Evolutionary conservation across 2,888 invertebrate species (phyloP).

Genomic region (Adineta ricciae): DNA sequence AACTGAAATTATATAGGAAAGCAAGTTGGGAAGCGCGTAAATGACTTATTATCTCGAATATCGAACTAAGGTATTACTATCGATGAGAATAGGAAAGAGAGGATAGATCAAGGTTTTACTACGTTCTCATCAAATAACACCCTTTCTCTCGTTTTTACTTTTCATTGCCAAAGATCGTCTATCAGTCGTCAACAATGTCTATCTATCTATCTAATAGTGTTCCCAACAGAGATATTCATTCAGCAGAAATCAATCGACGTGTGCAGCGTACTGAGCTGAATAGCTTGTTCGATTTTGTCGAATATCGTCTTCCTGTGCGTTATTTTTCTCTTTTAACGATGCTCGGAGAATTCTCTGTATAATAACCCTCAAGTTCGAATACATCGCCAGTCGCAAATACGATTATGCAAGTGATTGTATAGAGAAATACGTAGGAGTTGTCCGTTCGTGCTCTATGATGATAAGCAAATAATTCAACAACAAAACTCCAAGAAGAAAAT

Average conservation of each 20-base stretch:
- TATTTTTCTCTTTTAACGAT: neutral
- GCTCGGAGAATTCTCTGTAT: neutral
- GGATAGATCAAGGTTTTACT: neutral
- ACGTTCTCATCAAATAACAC: neutral
- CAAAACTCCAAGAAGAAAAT: neutral
- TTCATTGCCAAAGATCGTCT: neutral
- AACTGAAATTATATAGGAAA: neutral
- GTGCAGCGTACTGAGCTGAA: neutral
- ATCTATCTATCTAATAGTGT: neutral
- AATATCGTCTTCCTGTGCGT: neutral
- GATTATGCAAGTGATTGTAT: neutral
- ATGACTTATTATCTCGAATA: neutral
- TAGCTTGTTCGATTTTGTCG: neutral
- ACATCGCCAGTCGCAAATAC: neutral
- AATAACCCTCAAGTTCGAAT: too few relatives aligned
- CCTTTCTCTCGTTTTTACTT: neutral
- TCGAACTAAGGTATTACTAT: neutral
- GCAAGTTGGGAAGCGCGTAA: neutral
- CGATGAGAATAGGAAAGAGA: neutral
- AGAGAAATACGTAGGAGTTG: neutral
- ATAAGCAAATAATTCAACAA: neutral
- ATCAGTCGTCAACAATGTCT: neutral
- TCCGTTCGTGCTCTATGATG: neutral
- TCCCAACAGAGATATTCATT: neutral
- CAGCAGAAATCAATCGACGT: neutral